Base-by-base conservation (phyloP, 2,888 invertebrate genomes). In the Epinotia brunnichana region DNA sequence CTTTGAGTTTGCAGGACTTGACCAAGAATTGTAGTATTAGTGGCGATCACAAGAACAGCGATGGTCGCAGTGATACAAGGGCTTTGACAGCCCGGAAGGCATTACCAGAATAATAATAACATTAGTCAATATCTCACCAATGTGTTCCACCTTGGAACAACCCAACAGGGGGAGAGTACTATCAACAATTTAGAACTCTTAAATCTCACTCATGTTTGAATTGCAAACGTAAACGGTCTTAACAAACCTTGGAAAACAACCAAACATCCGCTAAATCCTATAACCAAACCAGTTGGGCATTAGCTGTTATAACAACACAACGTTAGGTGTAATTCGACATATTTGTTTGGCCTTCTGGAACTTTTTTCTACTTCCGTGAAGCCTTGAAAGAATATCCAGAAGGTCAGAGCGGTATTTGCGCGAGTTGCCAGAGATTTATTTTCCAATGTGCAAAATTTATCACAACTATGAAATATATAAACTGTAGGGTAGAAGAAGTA, bases 381-480 rank as follows among this genome's bases (percentile, higher is more conserved):
- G 61, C 67, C 67, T 56, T 67, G 71, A 59, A 66, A 41, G 66
- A 66, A 29, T 60, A 67, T 70, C 70, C 64, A 59, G 70, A 70
- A 70, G 70, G 70, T 59, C 70, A 35, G 44, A 24, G 21, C 64
- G 60, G 17, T 24, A 48, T 67, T 72, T 53, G 67, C 60, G 61
- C 44, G 15, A 57, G 67, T 68, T 62, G 61, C 61, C 67, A 54
- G 44, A 56, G 67, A 71, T 29, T 44, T 68, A 35, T 48, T 72
- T 67, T 53, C 48, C n/a, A 35, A 44, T 15, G 41, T 35, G 66
- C 66, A 35, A 54, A 59, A 53, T 64, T 35, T 64, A 63, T 53
- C 17, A 61, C 44, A 44, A 0, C 3, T 11, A 39, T 19, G 17
- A 53, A 19, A 53, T 29, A 29, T 29, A 0, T 11, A 21, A 54